These are phyloP conservation scores for Cheilosia urbana DNA, from an alignment of 2,888 invertebrate species.

Conservation along the genomic window DNA sequence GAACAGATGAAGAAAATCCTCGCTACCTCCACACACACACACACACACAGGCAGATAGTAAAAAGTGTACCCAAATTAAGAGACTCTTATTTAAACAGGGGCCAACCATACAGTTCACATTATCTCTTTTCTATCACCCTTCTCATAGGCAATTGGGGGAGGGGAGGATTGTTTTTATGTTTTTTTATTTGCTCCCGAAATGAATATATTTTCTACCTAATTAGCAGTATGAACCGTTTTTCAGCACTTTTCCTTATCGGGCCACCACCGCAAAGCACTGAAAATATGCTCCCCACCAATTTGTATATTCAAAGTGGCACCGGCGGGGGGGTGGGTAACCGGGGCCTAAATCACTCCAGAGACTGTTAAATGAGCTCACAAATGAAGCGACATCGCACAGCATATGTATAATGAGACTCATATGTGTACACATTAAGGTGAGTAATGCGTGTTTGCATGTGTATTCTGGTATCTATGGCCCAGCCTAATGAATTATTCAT, in stretches of 20 bases:
- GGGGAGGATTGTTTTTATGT: not conserved
- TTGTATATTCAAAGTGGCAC: not conserved
- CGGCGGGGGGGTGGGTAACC: not conserved
- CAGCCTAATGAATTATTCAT: constrained; percentile 73
- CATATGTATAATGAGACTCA: constrained; percentile 59
- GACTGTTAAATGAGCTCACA: constrained; percentile 69
- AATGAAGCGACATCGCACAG: constrained; percentile 70
- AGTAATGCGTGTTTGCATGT: constrained; percentile 73
- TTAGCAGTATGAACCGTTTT: constrained; percentile 66
- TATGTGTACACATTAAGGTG: constrained; percentile 67
- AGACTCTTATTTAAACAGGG: constrained; percentile 49
- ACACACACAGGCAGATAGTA: not conserved
- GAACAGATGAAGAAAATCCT: not conserved
- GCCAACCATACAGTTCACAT: constrained; percentile 32
- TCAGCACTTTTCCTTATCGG: constrained; percentile 54
- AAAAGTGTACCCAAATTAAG: constrained; percentile 53
- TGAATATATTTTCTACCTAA: constrained; percentile 67
- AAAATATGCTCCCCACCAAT: constrained; percentile 18
- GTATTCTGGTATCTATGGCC: constrained; percentile 65
- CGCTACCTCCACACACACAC: constrained; percentile 32
- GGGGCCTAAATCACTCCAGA: constrained; percentile 20
- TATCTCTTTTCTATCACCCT: constrained; percentile 8
- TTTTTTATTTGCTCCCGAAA: constrained; percentile 22
- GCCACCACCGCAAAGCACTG: constrained; percentile 28
- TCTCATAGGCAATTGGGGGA: not conserved